phyloP scores from a whole-genome alignment of 64 coral and sea anemone genomes.

The Anthopleura sola region DNA sequence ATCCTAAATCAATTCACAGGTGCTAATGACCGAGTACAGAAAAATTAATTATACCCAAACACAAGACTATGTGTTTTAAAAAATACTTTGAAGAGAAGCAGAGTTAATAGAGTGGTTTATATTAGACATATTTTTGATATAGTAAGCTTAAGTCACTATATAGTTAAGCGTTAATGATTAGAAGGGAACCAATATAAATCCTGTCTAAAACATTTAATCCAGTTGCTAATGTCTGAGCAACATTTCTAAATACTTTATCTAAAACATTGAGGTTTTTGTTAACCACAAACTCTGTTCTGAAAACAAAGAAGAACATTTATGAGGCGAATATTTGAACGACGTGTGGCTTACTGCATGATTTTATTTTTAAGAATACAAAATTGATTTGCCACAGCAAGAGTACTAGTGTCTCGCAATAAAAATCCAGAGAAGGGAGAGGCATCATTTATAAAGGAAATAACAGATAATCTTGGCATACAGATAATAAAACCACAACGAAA shows the following conservation, averaged over 20 bases:
- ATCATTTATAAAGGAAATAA: not conserved
- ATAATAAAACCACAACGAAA: not conserved
- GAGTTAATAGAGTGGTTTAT: too few relatives aligned
- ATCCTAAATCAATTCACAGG: not conserved
- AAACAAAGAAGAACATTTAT: not conserved
- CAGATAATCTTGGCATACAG: not conserved
- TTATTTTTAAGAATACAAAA: not conserved
- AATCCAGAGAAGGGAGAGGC: not conserved
- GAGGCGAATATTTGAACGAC: not conserved
- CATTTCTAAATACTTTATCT: not conserved
- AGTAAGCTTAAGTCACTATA: too few relatives aligned
- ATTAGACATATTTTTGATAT: too few relatives aligned
- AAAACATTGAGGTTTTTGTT: not conserved
- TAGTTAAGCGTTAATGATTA: too few relatives aligned
- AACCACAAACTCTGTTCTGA: not conserved
- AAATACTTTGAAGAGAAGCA: too few relatives aligned
- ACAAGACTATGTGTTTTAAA: too few relatives aligned
- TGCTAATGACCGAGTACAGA: not conserved
- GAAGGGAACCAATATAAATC: too few relatives aligned
- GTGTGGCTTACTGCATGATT: not conserved
- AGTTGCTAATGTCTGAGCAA: not conserved
- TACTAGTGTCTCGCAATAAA: too few relatives aligned
- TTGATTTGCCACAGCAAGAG: not conserved
- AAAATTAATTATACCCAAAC: not conserved
- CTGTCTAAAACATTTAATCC: not conserved